Evolutionary conservation across 2,888 invertebrate genomes (phyloP), one percentile per base, ranked within the genome.

Genomic region (Girardia tigrina): DNA sequence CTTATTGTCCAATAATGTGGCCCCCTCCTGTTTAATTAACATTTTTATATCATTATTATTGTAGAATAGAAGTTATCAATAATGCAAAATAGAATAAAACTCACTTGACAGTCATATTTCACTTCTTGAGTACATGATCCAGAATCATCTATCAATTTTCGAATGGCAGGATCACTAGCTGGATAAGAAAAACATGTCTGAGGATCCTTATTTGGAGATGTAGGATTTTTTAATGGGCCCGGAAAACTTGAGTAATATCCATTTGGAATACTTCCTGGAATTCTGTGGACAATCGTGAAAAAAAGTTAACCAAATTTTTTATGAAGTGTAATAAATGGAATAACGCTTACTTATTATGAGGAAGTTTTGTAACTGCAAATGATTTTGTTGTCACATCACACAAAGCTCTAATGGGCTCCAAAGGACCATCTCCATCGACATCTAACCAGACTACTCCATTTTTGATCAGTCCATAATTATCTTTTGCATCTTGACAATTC

Each of bases 51-150:
- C 36, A 36, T 8, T 36, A 36, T 12, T 12, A 36, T 36, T 36
- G n/a, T 8, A n/a, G 56, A 8, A 6, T 56, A 16, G 16, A 12
- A 36, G 8, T 36, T 36, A 36, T 12, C 36, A 36, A 12, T 12
- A 36, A 36, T 36, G 12, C 36, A 36, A 12, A 8, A 36, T 56
- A 56, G 23, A 56, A 56, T 56, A 2, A 56, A 56, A 12, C n/a
- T 12, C 23, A 56, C 56, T 56, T 16, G 4, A 23, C 74, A 74
- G 20, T 74, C 74, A 28, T 29, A 74, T 26, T 69, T 23, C 4
- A 74, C 74, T 69, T 74, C 74, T 56, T 74, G 74, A 23, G 69
- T 70, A 69, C 74, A 74, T 12, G 8, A n/a, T 12, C 56, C 56
- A 8, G 56, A 56, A 56, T 56, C 56, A 20, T n/a, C 56, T 56